Conservation (phyloP, 2,797 vertebrate species). For the Sardinella longiceps region DNA sequence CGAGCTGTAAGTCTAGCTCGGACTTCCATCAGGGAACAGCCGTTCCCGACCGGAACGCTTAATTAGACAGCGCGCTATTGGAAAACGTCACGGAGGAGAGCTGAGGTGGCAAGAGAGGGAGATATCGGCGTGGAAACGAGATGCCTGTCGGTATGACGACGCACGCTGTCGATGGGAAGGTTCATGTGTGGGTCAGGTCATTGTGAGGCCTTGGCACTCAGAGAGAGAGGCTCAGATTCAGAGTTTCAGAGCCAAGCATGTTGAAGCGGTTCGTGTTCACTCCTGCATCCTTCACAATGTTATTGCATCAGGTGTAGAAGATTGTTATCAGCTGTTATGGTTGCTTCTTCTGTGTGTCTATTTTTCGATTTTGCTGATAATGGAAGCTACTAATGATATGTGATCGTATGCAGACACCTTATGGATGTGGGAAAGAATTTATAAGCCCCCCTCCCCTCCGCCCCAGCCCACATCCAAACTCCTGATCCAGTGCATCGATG, state of each 20-base stretch:
- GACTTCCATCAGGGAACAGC: neutral
- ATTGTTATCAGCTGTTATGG: neutral
- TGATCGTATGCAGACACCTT: neutral
- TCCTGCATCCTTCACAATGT: neutral
- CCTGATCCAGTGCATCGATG: conserved; percentile 49
- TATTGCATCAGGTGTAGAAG: neutral
- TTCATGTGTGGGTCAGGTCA: neutral
- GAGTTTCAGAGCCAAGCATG: neutral
- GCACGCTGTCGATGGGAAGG: neutral
- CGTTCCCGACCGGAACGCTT: neutral
- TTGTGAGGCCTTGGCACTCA: neutral
- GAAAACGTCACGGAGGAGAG: neutral
- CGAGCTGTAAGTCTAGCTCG: neutral
- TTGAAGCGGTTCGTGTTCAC: neutral
- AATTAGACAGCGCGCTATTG: neutral
- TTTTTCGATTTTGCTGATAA: neutral
- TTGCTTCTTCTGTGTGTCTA: neutral
- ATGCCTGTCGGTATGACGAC: neutral
- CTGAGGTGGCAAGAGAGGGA: conserved; percentile 22
- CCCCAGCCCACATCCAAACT: no score
- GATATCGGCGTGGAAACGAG: neutral
- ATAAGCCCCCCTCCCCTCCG: conserved; percentile 7
- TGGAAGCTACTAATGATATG: neutral
- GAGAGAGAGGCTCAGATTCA: neutral
- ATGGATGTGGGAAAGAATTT: neutral